A percentile compares a stretch with the other conserved stretches of the same genome.
phyloP scores from a whole-genome alignment of 2,888 invertebrate genomes.

The Andricus curvator region DNA sequence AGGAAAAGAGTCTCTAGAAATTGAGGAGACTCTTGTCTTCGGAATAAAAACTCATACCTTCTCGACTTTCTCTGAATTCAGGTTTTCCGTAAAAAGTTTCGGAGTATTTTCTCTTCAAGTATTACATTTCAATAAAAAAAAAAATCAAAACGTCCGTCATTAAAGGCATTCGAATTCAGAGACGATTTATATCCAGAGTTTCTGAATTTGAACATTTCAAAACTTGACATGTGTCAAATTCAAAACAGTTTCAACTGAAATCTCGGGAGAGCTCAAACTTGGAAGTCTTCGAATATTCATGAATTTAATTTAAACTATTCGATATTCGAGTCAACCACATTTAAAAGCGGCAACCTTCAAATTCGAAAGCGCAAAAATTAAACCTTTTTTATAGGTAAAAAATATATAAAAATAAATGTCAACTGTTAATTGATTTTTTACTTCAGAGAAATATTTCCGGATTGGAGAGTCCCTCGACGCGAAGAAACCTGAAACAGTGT shows the following conservation, averaged over 20 bases:
- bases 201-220: not conserved
- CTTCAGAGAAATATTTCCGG: conserved; percentile 38
- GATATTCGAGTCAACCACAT: not conserved
- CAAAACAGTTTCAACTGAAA: not conserved
- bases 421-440: not conserved
- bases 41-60: not conserved
- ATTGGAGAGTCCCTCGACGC: conserved; percentile 49
- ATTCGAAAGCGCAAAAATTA: not conserved
- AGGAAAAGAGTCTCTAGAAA: not conserved
- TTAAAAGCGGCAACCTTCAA: not conserved
- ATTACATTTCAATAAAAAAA: not conserved
- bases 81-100: conserved; percentile 11
- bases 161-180: not conserved
- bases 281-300: not conserved
- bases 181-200: not conserved
- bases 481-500: conserved; percentile 42
- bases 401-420: conserved; percentile 29
- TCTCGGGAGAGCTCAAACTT: too few relatives aligned
- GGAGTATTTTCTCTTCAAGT: not conserved
- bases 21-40: not conserved
- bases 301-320: not conserved
- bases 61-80: conserved; percentile 14
- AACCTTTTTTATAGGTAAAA: not conserved
- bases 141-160: not conserved
- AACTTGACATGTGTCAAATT: not conserved